Base-by-base conservation (phyloP, 2,888 invertebrate species). In the Dascillus cervinus region DNA sequence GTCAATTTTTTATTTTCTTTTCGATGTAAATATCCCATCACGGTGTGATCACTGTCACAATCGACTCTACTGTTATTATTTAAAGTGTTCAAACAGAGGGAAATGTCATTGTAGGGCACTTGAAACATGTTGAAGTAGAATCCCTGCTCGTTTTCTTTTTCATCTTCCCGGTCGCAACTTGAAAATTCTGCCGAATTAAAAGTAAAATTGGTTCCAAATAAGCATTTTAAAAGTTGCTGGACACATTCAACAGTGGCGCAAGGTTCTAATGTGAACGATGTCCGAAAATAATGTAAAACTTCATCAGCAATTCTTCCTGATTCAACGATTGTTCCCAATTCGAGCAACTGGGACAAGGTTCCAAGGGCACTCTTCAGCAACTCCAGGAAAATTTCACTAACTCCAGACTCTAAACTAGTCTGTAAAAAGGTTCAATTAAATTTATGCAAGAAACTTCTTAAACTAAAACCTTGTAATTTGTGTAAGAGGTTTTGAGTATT, bases 401-500 rank as follows among this genome's bases (percentile, higher is more conserved):
- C 76, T 49, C 79, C 77, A 17, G 77, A 73, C 50, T 88, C 86
- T 47, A 91, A 69, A 24, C 85, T 85, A 52, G 79, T 79, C 84
- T 84, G 66, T 28, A 68, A 53, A 25, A 37, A 37, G 17, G n/a
- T n/a, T n/a, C n/a, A 17, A 27, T 24, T 11, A 11, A 26, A 15
- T 15, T 24, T 28, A 11, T 25, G 12, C 1, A 26, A 8, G n/a
- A n/a, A n/a, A n/a, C n/a, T n/a, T n/a, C n/a, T n/a, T n/a, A n/a
- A n/a, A n/a, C n/a, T n/a, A n/a, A n/a, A 59, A 86, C 89, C 75
- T 87, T 88, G 65, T 90, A 89, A 69, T 87, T 92, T 13, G 80
- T 79, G 64, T 88, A 85, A 3, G 89, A 82, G 43, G 82, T 81
- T 57, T 79, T 82, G 32, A 94, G 60, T 29, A 78, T 77, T 34